phyloP scores from a whole-genome alignment of 2,888 invertebrate species.

The Micropterix aruncella region DNA sequence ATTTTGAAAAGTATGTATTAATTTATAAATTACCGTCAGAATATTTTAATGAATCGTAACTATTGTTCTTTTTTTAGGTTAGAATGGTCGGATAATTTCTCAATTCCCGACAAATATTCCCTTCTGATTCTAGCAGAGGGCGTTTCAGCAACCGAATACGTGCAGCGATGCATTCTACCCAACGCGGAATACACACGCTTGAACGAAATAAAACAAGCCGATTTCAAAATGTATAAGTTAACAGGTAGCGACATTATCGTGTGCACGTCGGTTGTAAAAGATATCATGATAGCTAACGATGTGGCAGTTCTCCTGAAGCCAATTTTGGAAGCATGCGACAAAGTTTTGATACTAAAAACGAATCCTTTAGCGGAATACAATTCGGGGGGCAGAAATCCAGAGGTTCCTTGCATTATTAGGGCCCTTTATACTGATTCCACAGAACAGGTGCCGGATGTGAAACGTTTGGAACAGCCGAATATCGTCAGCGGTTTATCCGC shows the following conservation, averaged over 20 bases:
- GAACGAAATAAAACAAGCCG: slow-evolving; percentile 3
- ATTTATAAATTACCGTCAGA: slow-evolving; percentile 2
- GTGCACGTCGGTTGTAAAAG: slow-evolving; percentile 6
- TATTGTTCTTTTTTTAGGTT: slow-evolving; percentile 6
- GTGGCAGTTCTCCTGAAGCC: slow-evolving; percentile 5
- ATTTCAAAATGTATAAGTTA: slow-evolving; percentile 5
- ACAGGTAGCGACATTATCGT: slow-evolving; percentile 2
- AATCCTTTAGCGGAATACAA: slow-evolving; percentile 5
- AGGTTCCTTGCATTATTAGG: slow-evolving; percentile 1
- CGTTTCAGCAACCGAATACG: slow-evolving; percentile 7
- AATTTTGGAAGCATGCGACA: slow-evolving; percentile 2
- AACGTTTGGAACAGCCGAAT: slow-evolving; percentile 10
- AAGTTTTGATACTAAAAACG: slow-evolving; percentile 6
- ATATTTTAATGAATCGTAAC: background rate
- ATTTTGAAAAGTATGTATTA: slow-evolving; percentile 3
- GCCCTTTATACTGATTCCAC: slow-evolving; percentile 2
- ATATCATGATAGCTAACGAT: slow-evolving; percentile 5
- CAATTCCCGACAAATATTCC: slow-evolving; percentile 1
- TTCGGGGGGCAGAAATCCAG: background rate
- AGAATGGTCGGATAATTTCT: slow-evolving; percentile 4
- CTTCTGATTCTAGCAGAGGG: slow-evolving; percentile 8
- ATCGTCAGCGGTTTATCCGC: slow-evolving; percentile 10
- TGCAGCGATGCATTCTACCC: slow-evolving; percentile 6
- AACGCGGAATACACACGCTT: slow-evolving; percentile 1
- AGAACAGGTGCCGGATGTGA: background rate